These are phyloP conservation scores for Mirza zaza DNA, from an alignment of 2,113 vertebrate genomes.

Conservation along the genomic window DNA sequence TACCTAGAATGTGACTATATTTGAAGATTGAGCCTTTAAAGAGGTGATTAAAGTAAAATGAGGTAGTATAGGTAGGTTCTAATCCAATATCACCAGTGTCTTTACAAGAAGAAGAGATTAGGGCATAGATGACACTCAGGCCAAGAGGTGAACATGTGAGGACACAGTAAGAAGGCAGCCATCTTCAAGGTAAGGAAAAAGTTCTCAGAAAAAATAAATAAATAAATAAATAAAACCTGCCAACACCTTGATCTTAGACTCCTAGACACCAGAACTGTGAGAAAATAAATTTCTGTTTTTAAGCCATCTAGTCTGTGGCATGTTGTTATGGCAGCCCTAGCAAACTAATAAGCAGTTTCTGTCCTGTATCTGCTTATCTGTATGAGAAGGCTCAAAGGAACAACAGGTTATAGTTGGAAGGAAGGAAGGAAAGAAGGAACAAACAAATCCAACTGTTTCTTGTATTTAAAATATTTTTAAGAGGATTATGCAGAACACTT, in stretches of 20 bases:
- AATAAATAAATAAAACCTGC: neutral
- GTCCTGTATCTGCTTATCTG: neutral
- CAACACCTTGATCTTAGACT: neutral
- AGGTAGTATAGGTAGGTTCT: neutral
- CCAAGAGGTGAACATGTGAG: neutral
- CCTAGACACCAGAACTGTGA: neutral
- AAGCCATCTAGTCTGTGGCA: neutral
- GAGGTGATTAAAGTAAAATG: neutral
- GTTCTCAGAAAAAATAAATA: neutral
- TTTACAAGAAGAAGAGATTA: neutral
- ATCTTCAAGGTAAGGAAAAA: neutral
- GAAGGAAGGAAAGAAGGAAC: neutral
- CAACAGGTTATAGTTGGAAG: neutral
- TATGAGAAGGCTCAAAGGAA: neutral
- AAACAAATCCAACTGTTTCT: neutral
- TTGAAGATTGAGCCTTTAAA: neutral
- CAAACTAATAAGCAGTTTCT: neutral
- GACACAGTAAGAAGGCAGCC: neutral
- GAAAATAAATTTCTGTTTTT: neutral
- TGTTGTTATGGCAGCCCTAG: neutral
- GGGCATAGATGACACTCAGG: neutral
- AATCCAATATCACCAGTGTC: neutral
- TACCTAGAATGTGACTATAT: neutral
- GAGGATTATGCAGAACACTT: conserved; percentile 14
- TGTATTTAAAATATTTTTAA: conserved; percentile 32